Percentiles rank a stretch among this genome's conserved stretches.
Evolutionary conservation across 2,113 vertebrate genomes (phyloP).

Genomic region (Elanus axillaris): DNA sequence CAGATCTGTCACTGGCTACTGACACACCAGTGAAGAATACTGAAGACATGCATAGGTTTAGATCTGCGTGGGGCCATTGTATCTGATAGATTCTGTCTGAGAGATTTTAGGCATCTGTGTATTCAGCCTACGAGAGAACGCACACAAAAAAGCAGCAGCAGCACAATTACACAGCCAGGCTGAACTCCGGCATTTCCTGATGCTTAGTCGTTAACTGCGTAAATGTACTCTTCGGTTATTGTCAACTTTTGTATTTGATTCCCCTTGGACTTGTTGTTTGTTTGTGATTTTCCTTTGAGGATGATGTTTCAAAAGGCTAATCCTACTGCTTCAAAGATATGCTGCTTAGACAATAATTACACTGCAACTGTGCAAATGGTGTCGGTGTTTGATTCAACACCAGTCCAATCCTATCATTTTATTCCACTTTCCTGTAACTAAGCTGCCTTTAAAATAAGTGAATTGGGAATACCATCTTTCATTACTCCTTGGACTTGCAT

Average conservation of each 20-base stretch:
- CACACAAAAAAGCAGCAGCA: background rate
- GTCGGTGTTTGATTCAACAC: background rate
- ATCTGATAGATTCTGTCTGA: background rate
- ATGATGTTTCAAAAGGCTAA: slow-evolving; percentile 9
- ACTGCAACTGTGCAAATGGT: background rate
- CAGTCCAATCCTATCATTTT: background rate
- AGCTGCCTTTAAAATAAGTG: background rate
- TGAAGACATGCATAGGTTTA: background rate
- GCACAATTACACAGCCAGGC: background rate
- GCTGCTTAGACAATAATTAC: background rate
- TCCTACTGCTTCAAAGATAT: background rate
- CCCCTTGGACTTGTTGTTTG: background rate
- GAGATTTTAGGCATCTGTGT: background rate
- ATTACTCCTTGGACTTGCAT: background rate
- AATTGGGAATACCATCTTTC: background rate
- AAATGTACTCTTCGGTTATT: background rate
- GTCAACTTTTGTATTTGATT: background rate
- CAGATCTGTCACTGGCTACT: background rate
- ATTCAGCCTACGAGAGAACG: background rate
- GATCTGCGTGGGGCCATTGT: background rate
- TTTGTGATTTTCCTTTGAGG: background rate
- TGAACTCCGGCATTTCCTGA: background rate
- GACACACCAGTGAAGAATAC: background rate
- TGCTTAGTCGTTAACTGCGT: background rate
- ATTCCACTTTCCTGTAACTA: background rate